Evolutionary conservation across 2,797 vertebrate species (phyloP).

Genomic region (Glossophaga mutica): DNA sequence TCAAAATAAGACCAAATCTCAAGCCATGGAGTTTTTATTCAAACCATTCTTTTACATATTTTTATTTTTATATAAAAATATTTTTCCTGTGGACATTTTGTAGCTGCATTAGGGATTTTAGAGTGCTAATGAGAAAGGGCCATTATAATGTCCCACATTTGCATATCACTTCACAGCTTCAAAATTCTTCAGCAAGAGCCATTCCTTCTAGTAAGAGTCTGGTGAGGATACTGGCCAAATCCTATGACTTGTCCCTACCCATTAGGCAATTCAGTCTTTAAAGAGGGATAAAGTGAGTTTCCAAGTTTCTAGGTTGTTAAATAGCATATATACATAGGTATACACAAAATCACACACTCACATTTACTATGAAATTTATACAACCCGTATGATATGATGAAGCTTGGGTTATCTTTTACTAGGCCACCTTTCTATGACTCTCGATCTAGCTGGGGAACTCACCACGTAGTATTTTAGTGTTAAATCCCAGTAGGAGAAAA

Average conservation of each 20-base stretch:
- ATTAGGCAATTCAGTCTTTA: background rate
- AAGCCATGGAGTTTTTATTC: conserved; percentile 56
- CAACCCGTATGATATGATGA: background rate
- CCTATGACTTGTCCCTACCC: background rate
- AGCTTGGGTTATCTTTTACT: background rate
- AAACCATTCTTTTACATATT: conserved; percentile 47
- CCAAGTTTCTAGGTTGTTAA: background rate
- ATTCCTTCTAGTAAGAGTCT: background rate
- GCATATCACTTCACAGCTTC: background rate
- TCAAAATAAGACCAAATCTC: conserved; percentile 71
- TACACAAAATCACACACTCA: background rate
- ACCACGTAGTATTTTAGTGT: background rate
- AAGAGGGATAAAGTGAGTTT: background rate
- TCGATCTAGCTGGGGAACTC: background rate
- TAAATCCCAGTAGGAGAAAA: background rate
- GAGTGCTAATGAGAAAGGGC: conserved; percentile 44
- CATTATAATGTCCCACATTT: background rate
- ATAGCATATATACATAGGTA: background rate
- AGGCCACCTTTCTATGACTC: background rate
- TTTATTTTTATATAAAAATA: conserved; percentile 62
- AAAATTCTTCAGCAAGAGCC: background rate
- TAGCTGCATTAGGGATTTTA: conserved; percentile 2
- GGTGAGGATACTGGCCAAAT: background rate
- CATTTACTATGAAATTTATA: background rate
- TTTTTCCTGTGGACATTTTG: conserved; percentile 50